Evolutionary conservation across 2,888 invertebrate species (phyloP), one percentile per base, ranked within the genome.

Genomic region (Clitarchus hookeri): DNA sequence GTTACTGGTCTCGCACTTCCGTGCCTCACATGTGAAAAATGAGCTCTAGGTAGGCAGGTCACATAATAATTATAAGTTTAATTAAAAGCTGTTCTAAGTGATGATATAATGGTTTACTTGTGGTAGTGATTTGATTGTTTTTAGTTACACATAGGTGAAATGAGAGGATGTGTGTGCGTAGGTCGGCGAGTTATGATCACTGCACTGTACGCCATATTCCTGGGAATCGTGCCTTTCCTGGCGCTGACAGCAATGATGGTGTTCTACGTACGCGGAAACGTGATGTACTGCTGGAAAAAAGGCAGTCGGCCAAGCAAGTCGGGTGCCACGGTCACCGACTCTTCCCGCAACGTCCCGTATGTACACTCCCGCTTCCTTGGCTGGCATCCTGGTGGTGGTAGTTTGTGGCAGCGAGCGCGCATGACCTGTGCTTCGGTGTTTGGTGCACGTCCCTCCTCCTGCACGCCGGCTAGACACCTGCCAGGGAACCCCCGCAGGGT

Each of bases 151-250:
- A 36, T 1, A 36, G 36, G 36, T 36, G 36, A 36, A 36, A 36
- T 36, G 36, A 36, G 36, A 36, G 36, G 36, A 36, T 36, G 36
- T 36, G 36, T 36, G 36, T 36, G 93, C 93, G 65, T 93, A 97
- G 97, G 95, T 88, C 94, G 95, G 90, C 94, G 94, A 89, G 95
- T 95, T 89, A 94, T 97, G 91, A 94, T 97, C 90, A 95, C 96
- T 87, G 96, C 96, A 54, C 93, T 98, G 93, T 96, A 96, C 91
- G 94, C 98, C 88, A 95, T 98, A 89, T 97, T 98, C 94, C 94
- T 98, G 89, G 96, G 97, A 44, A 95, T 98, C 89, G 93, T 98
- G 86, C 98, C 98, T 0, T 91, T 94, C 87, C 91, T 96, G 80
- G 94, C 95, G 0, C 91, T 96, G 36, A 90, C 95, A 6, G 92